These are phyloP conservation scores for Indicator maculatus DNA, from an alignment of 2,113 vertebrate species.

Conservation along the genomic window DNA sequence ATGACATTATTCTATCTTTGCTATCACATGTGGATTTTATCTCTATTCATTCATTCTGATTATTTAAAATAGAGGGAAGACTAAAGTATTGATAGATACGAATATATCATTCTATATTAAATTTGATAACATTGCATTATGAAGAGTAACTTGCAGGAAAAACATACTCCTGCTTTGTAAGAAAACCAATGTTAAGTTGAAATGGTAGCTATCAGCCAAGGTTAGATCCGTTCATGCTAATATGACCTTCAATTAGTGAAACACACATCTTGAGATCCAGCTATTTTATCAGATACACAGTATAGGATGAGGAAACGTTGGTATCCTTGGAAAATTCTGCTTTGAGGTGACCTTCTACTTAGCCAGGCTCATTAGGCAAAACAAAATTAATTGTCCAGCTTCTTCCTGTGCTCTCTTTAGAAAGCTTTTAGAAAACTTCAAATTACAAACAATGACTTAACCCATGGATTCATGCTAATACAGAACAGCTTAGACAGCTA, in stretches of 20 bases:
- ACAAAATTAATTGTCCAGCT: constrained; percentile 35
- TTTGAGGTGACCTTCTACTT: constrained; percentile 58
- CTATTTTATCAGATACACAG: constrained; percentile 13
- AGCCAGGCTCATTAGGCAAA: constrained; percentile 49
- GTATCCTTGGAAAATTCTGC: constrained; percentile 47
- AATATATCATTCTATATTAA: neutral
- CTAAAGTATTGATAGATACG: neutral
- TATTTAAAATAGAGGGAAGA: neutral
- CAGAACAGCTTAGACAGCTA: neutral
- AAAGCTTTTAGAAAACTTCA: constrained; percentile 19
- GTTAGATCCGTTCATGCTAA: constrained; percentile 57
- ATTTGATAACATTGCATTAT: neutral
- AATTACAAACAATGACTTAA: constrained; percentile 42
- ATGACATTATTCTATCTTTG: neutral
- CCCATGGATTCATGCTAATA: constrained; percentile 4
- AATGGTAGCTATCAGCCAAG: constrained; percentile 32
- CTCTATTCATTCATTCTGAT: neutral
- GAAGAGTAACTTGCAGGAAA: neutral
- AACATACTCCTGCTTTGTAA: neutral
- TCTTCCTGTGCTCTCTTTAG: constrained; percentile 2
- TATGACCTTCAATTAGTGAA: constrained; percentile 69
- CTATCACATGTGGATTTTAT: neutral
- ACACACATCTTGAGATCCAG: constrained; percentile 12
- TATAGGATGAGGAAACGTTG: neutral
- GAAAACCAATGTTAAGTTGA: constrained; percentile 12